phyloP scores from a whole-genome alignment of 2,888 invertebrate species.

The Drosophila gaucha region DNA sequence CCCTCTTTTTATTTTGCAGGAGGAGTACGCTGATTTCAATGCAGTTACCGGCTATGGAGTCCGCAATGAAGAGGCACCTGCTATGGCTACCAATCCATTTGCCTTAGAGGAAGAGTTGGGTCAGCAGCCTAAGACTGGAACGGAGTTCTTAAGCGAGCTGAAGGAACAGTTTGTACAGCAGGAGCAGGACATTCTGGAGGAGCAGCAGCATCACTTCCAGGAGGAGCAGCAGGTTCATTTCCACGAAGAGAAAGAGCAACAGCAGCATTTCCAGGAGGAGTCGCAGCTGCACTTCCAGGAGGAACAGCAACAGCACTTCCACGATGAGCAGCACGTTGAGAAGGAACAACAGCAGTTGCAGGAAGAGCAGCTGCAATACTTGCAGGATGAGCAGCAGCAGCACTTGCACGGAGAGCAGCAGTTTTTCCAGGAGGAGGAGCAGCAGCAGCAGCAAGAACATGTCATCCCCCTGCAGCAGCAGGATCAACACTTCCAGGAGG shows the following conservation, averaged over 20 bases:
- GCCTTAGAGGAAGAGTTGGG: slow-evolving; percentile 17
- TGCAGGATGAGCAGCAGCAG: slow-evolving; percentile 1
- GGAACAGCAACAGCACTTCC: slow-evolving; percentile 7
- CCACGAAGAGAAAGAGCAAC: slow-evolving; percentile 7
- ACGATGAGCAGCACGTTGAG: slow-evolving; percentile 5
- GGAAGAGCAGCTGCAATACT: neutral
- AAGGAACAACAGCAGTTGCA: slow-evolving; percentile 1
- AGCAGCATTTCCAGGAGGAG: slow-evolving; percentile 3
- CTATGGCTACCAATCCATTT: slow-evolving; percentile 51
- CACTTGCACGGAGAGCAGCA: neutral
- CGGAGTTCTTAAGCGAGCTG: slow-evolving; percentile 15
- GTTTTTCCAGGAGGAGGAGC: neutral
- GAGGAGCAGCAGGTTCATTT: slow-evolving; percentile 8
- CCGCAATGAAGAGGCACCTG: slow-evolving; percentile 23
- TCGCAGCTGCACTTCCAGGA: slow-evolving; percentile 15
- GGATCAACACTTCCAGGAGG: slow-evolving; percentile 9
- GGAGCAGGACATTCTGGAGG: slow-evolving; percentile 3
- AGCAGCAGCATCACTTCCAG: slow-evolving; percentile 6
- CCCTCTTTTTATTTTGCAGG: slow-evolving; percentile 48
- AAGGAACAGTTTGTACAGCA: slow-evolving; percentile 13
- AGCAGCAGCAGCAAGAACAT: neutral
- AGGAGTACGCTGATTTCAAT: slow-evolving; percentile 71
- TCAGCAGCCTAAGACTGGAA: slow-evolving; percentile 19
- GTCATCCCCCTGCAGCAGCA: slow-evolving; percentile 7
- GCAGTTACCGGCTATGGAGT: slow-evolving; percentile 64